Conservation (phyloP, 2,888 invertebrate genomes). For the Ernsta delagoae region DNA sequence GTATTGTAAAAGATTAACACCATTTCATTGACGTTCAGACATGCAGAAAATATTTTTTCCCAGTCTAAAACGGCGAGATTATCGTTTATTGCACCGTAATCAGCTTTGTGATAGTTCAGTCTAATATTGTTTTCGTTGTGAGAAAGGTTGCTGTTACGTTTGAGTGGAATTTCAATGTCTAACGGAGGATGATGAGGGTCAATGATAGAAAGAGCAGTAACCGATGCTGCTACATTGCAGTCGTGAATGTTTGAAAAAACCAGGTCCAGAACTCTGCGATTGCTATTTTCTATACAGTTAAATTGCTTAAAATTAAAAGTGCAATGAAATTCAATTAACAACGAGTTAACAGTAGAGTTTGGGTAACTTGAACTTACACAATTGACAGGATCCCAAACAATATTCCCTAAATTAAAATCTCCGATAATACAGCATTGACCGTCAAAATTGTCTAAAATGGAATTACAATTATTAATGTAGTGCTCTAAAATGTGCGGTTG, state of each 20-base stretch:
- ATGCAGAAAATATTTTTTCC: neutral
- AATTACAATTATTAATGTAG: neutral
- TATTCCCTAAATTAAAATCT: neutral
- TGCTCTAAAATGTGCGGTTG: neutral
- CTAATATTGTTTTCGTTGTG: neutral
- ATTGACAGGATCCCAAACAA: neutral
- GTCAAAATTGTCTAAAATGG: neutral
- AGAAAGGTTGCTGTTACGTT: neutral
- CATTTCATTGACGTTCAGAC: neutral
- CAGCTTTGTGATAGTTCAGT: neutral
- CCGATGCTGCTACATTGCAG: neutral
- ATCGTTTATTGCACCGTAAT: neutral
- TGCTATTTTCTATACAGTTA: neutral
- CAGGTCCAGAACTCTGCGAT: neutral
- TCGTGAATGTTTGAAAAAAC: neutral
- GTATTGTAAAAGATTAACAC: neutral
- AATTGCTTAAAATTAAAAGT: neutral
- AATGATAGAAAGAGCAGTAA: neutral
- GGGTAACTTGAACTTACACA: neutral
- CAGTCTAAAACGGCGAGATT: neutral
- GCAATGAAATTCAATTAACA: neutral
- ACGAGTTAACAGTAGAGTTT: neutral
- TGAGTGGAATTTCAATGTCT: neutral
- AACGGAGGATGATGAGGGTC: neutral
- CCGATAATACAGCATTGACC: neutral